Evolutionary conservation across 1,140 invertebrate species (phyloP).

Genomic region (Lasaia peninsularis): DNA sequence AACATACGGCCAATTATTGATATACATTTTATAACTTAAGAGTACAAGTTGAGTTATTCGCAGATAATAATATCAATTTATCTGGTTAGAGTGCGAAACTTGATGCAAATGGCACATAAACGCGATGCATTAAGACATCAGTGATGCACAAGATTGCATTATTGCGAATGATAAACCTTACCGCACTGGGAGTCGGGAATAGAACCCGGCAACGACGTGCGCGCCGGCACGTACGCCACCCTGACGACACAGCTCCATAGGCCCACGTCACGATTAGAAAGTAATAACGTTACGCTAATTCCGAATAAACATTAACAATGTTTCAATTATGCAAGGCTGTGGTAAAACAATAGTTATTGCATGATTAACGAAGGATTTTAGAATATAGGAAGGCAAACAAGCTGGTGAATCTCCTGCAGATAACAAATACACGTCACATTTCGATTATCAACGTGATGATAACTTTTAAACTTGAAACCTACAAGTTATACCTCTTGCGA

Average conservation of each 20-base stretch:
- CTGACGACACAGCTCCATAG: slow-evolving; percentile 5
- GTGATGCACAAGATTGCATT: slow-evolving; percentile 6
- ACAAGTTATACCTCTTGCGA: too few species aligned
- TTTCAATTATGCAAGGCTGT: neutral
- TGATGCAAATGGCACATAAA: too few species aligned
- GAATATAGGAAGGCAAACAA: too few species aligned
- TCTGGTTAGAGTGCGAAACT: too few species aligned
- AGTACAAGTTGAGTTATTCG: too few species aligned
- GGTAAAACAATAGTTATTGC: slow-evolving; percentile 1
- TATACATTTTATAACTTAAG: too few species aligned
- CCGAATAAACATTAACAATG: slow-evolving; percentile 3
- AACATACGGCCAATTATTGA: too few species aligned
- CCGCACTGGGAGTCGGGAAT: slow-evolving; percentile 1
- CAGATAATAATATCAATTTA: too few species aligned
- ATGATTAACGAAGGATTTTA: neutral
- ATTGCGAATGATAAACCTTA: slow-evolving; percentile 3
- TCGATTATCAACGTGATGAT: too few species aligned
- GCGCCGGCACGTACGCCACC: slow-evolving; percentile 1
- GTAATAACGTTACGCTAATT: slow-evolving; percentile 5
- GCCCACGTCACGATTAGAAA: slow-evolving; percentile 3
- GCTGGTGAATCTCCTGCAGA: too few species aligned
- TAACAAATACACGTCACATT: too few species aligned
- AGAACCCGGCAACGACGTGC: neutral
- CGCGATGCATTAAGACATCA: neutral
- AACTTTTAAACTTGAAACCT: too few species aligned